Evolutionary conservation across 2,888 invertebrate genomes (phyloP).

Genomic region (Parelbella ahira): DNA sequence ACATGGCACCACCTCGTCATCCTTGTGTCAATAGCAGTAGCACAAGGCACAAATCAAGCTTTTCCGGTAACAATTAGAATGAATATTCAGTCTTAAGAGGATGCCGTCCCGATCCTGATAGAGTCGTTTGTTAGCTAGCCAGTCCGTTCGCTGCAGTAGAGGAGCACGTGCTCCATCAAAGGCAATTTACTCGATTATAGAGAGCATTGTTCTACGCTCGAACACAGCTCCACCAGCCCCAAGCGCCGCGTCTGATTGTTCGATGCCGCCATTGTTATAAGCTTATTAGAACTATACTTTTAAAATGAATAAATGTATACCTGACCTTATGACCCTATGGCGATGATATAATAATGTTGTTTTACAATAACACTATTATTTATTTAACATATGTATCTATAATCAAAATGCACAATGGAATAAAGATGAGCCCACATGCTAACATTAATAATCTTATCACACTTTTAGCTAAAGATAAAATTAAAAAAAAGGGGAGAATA

Average conservation of each 20-base stretch:
- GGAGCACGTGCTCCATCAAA: slow-evolving; percentile 19
- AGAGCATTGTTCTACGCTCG: slow-evolving; percentile 30
- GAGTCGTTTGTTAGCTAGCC: slow-evolving; percentile 6
- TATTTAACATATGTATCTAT: too few species aligned
- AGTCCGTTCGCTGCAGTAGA: neutral
- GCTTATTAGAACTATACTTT: slow-evolving; percentile 2
- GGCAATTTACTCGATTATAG: slow-evolving; percentile 29
- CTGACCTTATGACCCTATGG: too few species aligned
- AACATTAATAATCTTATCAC: too few species aligned
- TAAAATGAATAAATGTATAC: slow-evolving; percentile 2
- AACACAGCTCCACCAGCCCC: slow-evolving; percentile 7
- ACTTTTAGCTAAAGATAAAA: too few species aligned
- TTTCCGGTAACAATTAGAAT: neutral
- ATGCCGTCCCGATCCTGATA: neutral
- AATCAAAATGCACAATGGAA: too few species aligned
- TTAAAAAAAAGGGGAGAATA: too few species aligned
- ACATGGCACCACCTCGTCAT: too few species aligned
- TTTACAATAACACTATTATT: too few species aligned
- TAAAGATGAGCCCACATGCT: too few species aligned
- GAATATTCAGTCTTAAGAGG: neutral
- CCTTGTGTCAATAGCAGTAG: too few species aligned
- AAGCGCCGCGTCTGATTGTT: slow-evolving; percentile 28
- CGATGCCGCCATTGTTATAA: slow-evolving; percentile 6
- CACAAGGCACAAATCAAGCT: too few species aligned
- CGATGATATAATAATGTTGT: too few species aligned